These are phyloP conservation scores for Wasmannia auropunctata DNA, from an alignment of 1,140 invertebrate species.

Conservation along the genomic window DNA sequence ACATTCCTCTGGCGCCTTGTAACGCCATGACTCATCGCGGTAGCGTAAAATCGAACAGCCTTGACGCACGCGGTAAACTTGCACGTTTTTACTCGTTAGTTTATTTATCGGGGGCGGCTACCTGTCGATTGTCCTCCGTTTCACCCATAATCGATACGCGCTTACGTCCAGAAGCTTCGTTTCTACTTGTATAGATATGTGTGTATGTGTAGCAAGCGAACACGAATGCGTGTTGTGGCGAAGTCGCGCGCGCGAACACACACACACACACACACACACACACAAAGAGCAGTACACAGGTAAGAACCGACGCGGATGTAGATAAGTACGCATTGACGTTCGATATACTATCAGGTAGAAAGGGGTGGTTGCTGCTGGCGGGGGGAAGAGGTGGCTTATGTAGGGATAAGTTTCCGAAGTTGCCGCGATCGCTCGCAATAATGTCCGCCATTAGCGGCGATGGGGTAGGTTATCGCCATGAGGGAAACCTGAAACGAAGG, in stretches of 20 bases:
- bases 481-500: slow-evolving; percentile 72
- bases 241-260: neutral
- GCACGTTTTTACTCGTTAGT: slow-evolving; percentile 69
- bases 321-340: slow-evolving; percentile 71
- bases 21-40: slow-evolving; percentile 36
- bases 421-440: slow-evolving; percentile 75
- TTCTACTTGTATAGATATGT: slow-evolving; percentile 36
- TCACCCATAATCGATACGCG: slow-evolving; percentile 73
- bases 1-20: slow-evolving; percentile 46
- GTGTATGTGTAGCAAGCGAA: slow-evolving; percentile 4
- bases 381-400: slow-evolving; percentile 42
- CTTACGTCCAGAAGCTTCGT: slow-evolving; percentile 50
- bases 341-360: slow-evolving; percentile 62
- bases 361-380: slow-evolving; percentile 22
- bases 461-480: slow-evolving; percentile 72
- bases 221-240: neutral
- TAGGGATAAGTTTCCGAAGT: slow-evolving; percentile 76
- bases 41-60: slow-evolving; percentile 70
- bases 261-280: neutral
- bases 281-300: neutral
- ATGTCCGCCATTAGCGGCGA: slow-evolving; percentile 77
- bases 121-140: slow-evolving; percentile 75
- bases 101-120: slow-evolving; percentile 74
- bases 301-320: slow-evolving; percentile 45
- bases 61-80: slow-evolving; percentile 68